Evolutionary conservation across 2,113 vertebrate genomes (phyloP).

Genomic region (Pyxicephalus adspersus): DNA sequence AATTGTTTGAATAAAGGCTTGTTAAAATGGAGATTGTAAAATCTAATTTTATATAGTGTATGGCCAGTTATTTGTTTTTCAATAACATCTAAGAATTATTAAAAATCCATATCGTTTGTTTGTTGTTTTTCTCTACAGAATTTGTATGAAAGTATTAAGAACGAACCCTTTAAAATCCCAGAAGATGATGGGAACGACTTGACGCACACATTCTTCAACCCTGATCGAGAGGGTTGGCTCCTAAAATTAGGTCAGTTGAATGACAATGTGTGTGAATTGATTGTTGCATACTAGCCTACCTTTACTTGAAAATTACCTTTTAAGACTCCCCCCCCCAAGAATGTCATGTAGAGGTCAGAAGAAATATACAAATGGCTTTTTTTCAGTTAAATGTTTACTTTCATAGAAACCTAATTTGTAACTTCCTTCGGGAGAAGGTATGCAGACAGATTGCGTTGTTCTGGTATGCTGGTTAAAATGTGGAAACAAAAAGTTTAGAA

Average conservation of each 20-base stretch:
- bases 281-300: not conserved
- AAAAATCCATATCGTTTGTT: too few species aligned
- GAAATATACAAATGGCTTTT: not conserved
- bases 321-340: not conserved
- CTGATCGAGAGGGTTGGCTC: slow-evolving; percentile 97
- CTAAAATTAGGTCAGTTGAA: slow-evolving; percentile 89
- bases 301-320: slow-evolving; percentile 1
- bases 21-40: too few species aligned
- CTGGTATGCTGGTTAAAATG: too few species aligned
- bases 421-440: too few species aligned
- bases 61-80: too few species aligned
- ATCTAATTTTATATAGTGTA: too few species aligned
- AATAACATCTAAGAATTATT: too few species aligned
- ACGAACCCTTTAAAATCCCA: slow-evolving; percentile 98
- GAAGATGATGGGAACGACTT: slow-evolving; percentile 98
- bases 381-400: too few species aligned
- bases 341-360: slow-evolving; percentile 10
- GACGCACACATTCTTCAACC: slow-evolving; percentile 98
- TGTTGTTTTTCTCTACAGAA: slow-evolving; percentile 76
- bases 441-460: too few species aligned
- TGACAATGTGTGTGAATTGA: not conserved
- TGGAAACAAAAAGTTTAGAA: not conserved
- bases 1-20: too few species aligned
- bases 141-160: slow-evolving; percentile 98
- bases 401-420: too few species aligned